Evolutionary conservation across 2,113 vertebrate species (phyloP), one percentile per base, ranked within the genome.

Genomic region (Verasper variegatus): DNA sequence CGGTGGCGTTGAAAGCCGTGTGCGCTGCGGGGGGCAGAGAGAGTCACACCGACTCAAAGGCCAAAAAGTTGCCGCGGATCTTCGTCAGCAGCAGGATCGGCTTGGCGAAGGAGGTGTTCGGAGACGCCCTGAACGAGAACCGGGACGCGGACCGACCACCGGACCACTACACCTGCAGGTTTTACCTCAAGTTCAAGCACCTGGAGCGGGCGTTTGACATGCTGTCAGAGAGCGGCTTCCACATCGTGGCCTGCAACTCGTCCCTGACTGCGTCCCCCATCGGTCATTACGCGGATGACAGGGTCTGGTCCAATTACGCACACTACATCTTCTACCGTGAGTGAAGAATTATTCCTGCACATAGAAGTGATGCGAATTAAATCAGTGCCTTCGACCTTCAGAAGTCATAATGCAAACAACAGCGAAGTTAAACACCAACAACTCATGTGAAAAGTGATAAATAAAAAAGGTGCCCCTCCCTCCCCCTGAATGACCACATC

Each of bases 251-350:
- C 93, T 99, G 97, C 89, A 98, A 98, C 83, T 97, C 97, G 64
- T 97, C 97, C 0, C 95, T 99, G 91, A 97, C 96, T 1, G 95
- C 97, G 60, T 96, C 97, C 74, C 94, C 97, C 42, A 69, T 95
- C 89, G 96, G 93, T 86, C 95, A 96, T 73, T 97, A 97, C 71
- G 95, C 95, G 21, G 97, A 99, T 5, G 97, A 98, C 94, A 97
- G 95, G 92, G 92, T 97, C 91, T 99, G 97, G 98, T 97, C 96
- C 93, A 99, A 96, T 93, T 97, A 96, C 92, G 97, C 98, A 1
- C 98, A 99, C 93, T 99, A 99, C 6, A 96, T 99, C 96, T 99
- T 99, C 93, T 99, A 98, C 94, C 97, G 98, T 99, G 96, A 99
- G 98, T 99, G 92, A 55, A 85, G 60, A 47, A 72, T 85, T 83